phyloP scores from a whole-genome alignment of 2,797 vertebrate genomes.

The Rhinichthys osculus region DNA sequence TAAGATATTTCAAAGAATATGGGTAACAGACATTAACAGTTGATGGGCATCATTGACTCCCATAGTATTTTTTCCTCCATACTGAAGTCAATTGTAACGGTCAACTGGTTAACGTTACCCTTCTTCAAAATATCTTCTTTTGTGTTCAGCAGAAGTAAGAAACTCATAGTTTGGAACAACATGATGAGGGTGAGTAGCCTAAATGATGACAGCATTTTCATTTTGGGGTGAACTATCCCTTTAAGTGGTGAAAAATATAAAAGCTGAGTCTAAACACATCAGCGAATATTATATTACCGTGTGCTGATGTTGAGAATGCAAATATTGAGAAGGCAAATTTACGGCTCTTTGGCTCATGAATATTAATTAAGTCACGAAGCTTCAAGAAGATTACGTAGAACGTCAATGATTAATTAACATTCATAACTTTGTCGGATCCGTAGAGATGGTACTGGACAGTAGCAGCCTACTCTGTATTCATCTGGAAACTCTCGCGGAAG shows the following conservation, averaged over 20 bases:
- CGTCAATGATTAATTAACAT: neutral
- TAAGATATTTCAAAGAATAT: neutral
- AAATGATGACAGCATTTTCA: neutral
- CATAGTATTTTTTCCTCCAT: neutral
- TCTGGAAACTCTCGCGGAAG: neutral
- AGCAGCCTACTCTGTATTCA: too few species aligned
- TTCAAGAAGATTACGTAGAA: neutral
- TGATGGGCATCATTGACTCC: neutral
- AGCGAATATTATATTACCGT: neutral
- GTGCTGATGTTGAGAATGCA: neutral
- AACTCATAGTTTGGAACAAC: neutral
- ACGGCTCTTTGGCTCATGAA: neutral
- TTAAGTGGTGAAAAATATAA: neutral
- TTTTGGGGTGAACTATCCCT: neutral
- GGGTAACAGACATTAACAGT: neutral
- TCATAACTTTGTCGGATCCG: neutral
- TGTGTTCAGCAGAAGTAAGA: neutral
- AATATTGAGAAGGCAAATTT: neutral
- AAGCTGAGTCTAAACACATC: neutral
- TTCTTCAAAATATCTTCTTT: neutral
- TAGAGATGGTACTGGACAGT: neutral
- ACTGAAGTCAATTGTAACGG: too few species aligned
- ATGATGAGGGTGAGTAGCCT: neutral
- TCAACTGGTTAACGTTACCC: neutral
- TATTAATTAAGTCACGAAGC: neutral